Evolutionary conservation across 2,797 vertebrate species (phyloP), one percentile per base, ranked within the genome.

Genomic region (Diplodus sargus): DNA sequence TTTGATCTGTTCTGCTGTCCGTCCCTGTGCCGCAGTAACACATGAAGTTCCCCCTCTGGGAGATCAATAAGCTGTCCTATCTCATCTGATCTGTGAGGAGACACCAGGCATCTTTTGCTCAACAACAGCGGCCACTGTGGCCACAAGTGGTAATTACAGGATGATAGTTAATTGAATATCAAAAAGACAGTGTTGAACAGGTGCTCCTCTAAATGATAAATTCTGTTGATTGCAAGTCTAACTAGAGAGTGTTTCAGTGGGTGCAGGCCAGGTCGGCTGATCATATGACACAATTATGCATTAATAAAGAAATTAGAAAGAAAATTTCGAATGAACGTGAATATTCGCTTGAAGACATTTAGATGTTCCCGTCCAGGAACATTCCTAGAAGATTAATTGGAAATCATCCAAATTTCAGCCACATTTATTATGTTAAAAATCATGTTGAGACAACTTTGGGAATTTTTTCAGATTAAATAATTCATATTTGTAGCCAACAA

Each of bases 81-180:
- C 34, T 9, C 8, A 9, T 34, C 34, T 34, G 34, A 34, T 8
- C 16, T n/a, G 30, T 43, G 15, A 5, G 43, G 58, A 0, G 5
- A 59, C 5, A 22, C 34, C 1, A 5, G 23, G 39, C 13, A 16
- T 25, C 61, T 49, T 64, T 64, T 30, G 28, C 18, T 69, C 18
- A 47, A 57, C 20, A 48, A 69, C 42, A 57, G 67, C 4, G 53
- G 8, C 30, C 64, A 10, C 64, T 66, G 64, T 66, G 64, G 67
- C 18, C 42, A n/a, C 17, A 69, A 16, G 53, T 58, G 18, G 53
- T 3, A 10, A 57, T 47, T 57, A 47, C 53, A 47, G 23, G 22
- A 15, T 45, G 53, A 30, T 6, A 8, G 7, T 17, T n/a, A 23
- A 28, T 7, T 53, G 28, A 22, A n/a, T 17, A 39, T 48, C 1